Base-by-base conservation (phyloP, 2,797 vertebrate genomes). In the Chaenodraco wilsoni region DNA sequence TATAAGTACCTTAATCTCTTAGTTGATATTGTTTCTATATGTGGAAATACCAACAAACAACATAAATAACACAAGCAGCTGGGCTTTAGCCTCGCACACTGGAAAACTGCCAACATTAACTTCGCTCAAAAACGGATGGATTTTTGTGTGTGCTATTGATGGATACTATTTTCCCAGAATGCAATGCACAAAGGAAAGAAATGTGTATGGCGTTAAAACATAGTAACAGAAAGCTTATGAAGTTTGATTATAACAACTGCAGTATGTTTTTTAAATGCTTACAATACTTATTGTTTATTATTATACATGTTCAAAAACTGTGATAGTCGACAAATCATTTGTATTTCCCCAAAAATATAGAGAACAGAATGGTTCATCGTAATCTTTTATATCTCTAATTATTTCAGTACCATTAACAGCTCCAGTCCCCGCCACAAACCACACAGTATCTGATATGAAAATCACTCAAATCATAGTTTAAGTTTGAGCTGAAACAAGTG, bases 331-430 rank as follows among this genome's bases (percentile, higher is more conserved):
- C 6, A 4, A 33, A 2, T 41, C 19, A n/a, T n/a, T 57, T 43
- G 23, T 17, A 31, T 37, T 61, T 45, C 23, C 5, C 2, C 12
- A 3, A 27, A 45, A 44, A 45, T 7, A 50, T 17, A 40, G 14
- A 67, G 13, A 67, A 33, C 37, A 21, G 15, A 31, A 4, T 23
- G 5, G 44, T n/a, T 19, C 27, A 23, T 21, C 1, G 5, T 12
- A 14, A 41, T 40, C 31, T 19, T 71, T 9, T 11, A 33, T 16
- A 23, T 3, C 2, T 55, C 23, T 43, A 2, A 23, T 59, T 4
- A 10, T 41, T 56, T 69, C 73, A 75, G 65, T 37, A 63, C 65
- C 59, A n/a, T 0, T 17, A 65, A 62, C 58, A 74, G 73, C 51
- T 75, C 56, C 27, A 27, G 27, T 1, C 8, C 56, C 33, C 16